phyloP scores from a whole-genome alignment of 2,113 vertebrate genomes.

The Perognathus longimembris region DNA sequence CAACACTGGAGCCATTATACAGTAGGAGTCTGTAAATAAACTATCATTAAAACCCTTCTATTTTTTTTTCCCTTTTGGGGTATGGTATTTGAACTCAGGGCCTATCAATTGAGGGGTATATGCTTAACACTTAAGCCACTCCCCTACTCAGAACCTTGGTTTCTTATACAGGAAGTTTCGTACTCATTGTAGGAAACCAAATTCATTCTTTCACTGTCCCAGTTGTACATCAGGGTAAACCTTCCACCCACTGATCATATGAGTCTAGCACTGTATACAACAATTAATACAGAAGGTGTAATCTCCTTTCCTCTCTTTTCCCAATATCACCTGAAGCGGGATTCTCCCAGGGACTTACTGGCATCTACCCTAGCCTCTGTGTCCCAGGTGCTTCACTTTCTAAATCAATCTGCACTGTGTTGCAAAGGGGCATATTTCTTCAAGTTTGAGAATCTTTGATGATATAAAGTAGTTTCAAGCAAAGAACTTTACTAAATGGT shows the following conservation, averaged over 20 bases:
- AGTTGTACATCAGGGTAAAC: not conserved
- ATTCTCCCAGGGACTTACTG: not conserved
- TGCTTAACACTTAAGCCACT: too few species aligned
- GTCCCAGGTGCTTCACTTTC: not conserved
- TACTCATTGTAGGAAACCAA: not conserved
- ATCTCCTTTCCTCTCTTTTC: not conserved
- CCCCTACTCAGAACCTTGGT: too few species aligned
- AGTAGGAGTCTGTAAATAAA: not conserved
- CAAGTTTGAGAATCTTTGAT: not conserved
- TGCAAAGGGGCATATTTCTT: not conserved
- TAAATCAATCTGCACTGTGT: not conserved
- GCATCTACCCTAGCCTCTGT: not conserved
- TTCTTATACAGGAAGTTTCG: too few species aligned
- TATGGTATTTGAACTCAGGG: too few species aligned
- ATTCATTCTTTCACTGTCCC: not conserved
- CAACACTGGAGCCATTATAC: too few species aligned
- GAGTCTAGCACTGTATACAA: not conserved
- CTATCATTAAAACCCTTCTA: not conserved
- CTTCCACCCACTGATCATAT: not conserved
- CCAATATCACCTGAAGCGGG: not conserved
- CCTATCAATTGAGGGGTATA: too few species aligned
- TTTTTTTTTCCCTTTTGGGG: too few species aligned
- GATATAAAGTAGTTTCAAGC: conserved; percentile 7
- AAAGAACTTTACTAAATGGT: conserved; percentile 35
- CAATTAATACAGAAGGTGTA: not conserved